A percentile compares a stretch with the other conserved stretches of the same genome.
Conservation (phyloP, 23 tunicate genomes). For the Halocynthia aurantium region DNA sequence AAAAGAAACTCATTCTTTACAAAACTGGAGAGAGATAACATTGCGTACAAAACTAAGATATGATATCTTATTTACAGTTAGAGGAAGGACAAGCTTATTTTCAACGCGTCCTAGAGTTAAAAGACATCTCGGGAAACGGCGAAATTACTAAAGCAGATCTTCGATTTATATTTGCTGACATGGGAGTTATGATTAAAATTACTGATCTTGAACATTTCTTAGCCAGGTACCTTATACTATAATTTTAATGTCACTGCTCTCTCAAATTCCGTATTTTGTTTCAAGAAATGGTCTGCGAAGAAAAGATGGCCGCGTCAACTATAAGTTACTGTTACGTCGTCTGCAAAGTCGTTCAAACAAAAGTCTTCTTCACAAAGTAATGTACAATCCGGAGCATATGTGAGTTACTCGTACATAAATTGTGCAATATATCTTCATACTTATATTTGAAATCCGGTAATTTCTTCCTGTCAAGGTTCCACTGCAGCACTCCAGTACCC, state of each 20-base stretch:
- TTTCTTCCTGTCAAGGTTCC: slow-evolving; percentile 37
- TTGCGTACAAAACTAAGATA: not conserved
- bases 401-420: slow-evolving; percentile 21
- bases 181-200: slow-evolving; percentile 52
- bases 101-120: slow-evolving; percentile 39
- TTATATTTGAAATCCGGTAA: not conserved
- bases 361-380: slow-evolving; percentile 70
- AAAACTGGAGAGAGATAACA: no score
- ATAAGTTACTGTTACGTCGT: slow-evolving; percentile 49
- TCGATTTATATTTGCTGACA: slow-evolving; percentile 18
- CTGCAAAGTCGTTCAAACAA: slow-evolving; percentile 65
- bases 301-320: slow-evolving; percentile 72
- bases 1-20: no score
- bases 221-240: slow-evolving; percentile 29
- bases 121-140: slow-evolving; percentile 39
- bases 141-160: slow-evolving; percentile 59
- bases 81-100: slow-evolving; percentile 65
- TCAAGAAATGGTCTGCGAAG: slow-evolving; percentile 73
- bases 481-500: slow-evolving; percentile 21
- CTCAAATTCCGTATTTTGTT: not conserved
- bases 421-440: not conserved
- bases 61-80: slow-evolving; percentile 17
- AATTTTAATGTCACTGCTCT: not conserved
- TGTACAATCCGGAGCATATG: slow-evolving; percentile 65
- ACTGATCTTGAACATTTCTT: slow-evolving; percentile 76